Base-by-base conservation (phyloP, 2,113 vertebrate genomes). In the Brachionichthys hirsutus region DNA sequence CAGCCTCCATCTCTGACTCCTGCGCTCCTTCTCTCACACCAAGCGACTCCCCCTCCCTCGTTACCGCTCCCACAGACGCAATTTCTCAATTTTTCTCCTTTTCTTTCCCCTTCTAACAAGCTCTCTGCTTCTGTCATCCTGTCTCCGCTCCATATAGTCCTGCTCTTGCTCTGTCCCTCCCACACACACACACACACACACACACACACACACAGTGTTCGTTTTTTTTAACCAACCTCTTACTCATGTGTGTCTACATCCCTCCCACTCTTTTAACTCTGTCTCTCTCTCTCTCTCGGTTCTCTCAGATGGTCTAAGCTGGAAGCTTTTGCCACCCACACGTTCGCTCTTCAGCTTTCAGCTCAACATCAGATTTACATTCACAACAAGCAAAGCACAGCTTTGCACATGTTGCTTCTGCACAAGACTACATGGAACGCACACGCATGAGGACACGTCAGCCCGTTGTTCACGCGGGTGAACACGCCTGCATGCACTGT, bases 281-380 rank as follows among this genome's bases (percentile, higher is more conserved):
- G 62, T 83, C 79, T 82, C 78, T 83, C 68, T 83, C 79, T 82
- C 78, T 83, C 68, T 81, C 62, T 75, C 73, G 9, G 60, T 67
- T 77, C 80, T 78, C 82, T 82, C 74, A 57, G 74, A 85, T 77
- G 83, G 82, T 88, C 83, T 86, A 75, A 89, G 90, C 89, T 90
- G 78, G 87, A 88, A 91, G 88, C 90, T 75, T 76, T 84, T 82
- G 75, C 85, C 89, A 78, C 91, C 90, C 90, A 90, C 90, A 84
- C 90, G 47, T 82, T 89, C 84, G 67, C 85, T 83, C 82, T 87
- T 83, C 79, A 82, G 82, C 78, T 66, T 85, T 84, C 84, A 77
- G 91, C 82, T 80, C 81, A 79, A 87, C 88, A 90, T 88, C 88
- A 89, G 87, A 89, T 90, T 90, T 90, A 90, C 88, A 90, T 90